Evolutionary conservation across 2,888 invertebrate genomes (phyloP), one percentile per base, ranked within the genome.

Genomic region (Thecophora atra): DNA sequence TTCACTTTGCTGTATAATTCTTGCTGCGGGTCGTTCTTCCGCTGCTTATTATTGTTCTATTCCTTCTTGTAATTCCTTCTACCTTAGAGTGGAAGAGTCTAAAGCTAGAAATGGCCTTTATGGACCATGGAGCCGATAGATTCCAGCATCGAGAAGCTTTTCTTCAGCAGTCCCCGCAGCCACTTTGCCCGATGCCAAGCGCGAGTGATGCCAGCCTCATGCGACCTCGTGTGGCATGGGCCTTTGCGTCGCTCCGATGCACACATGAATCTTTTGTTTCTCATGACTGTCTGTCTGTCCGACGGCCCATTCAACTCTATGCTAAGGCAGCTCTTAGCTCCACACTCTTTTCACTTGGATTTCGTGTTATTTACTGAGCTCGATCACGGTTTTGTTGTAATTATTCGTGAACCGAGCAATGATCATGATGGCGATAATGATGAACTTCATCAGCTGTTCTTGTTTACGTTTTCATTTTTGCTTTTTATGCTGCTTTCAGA

Each of bases 271-370:
- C 28, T 64, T n/a, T n/a, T n/a, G n/a, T n/a, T n/a, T n/a, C n/a
- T n/a, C n/a, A n/a, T n/a, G n/a, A n/a, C 52, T 26, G 26, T 70
- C 24, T 60, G 67, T 24, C 60, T n/a, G 28, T 60, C 21, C 19
- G 24, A 3, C 60, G 13, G 42, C 62, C 37, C 56, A 3, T 47
- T 65, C 68, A 30, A n/a, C n/a, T n/a, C n/a, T n/a, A n/a, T n/a
- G n/a, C n/a, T n/a, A n/a, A n/a, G n/a, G n/a, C n/a, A n/a, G n/a
- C n/a, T n/a, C n/a, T n/a, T n/a, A n/a, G n/a, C n/a, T n/a, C 63
- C 63, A 69, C 58, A 51, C 26, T 63, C 62, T 62, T 62, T 44
- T 72, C 71, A 72, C 17, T 58, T 47, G 44, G 13, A 54, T 56
- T 54, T 11, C 24, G n/a, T 15, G 42, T 11, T 58, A 26, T 72